Base-by-base conservation (phyloP, 1,140 invertebrate species). In the Drosophila guanche region DNA sequence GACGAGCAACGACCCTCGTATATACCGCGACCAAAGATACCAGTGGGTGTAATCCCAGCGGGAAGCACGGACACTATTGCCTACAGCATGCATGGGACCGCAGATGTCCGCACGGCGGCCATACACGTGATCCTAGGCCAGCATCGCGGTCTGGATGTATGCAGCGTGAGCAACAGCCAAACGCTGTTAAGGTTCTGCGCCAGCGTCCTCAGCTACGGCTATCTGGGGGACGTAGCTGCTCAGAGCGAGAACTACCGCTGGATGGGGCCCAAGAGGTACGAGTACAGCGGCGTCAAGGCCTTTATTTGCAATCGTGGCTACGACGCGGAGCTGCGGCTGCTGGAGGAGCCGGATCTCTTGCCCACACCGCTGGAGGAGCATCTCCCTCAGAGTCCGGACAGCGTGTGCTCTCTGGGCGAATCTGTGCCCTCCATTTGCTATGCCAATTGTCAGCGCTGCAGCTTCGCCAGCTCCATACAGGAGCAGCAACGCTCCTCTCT, bases 241-340 rank as follows among this genome's bases (percentile, higher is more conserved):
- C 95, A 97, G 68, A 97, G 96, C 85, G 97, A 98, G 79, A 94
- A 94, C 48, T 95, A 96, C 76, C 92, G 97, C 8, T 98, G 96
- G 95, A 95, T 98, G 95, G 97, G 97, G 37, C 96, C 97, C n/a
- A 94, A 94, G 62, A 92, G 97, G 69, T 98, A 98, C 89, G 95
- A 97, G 86, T 96, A 95, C 92, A 95, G 95, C 50, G 95, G 95
- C 12, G 94, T 96, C 68, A 96, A 96, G 80, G 95, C 95, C 72
- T 94, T 96, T 65, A 77, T 96, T 2, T 90, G 91, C 1, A 96
- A 96, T 78, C 94, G 93, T 47, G 93, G 95, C 1, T 97, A 96
- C 79, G 93, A 95, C 52, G 95, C 95, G 0, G 95, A 96, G 90
- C 48, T 91, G 23, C 69, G 79, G 3, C 33, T 90, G 47, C 40